A percentile compares a stretch with the other conserved stretches of the same genome.
Evolutionary conservation across 2,113 vertebrate species (phyloP).

Genomic region (Psittacula cyanocephala): DNA sequence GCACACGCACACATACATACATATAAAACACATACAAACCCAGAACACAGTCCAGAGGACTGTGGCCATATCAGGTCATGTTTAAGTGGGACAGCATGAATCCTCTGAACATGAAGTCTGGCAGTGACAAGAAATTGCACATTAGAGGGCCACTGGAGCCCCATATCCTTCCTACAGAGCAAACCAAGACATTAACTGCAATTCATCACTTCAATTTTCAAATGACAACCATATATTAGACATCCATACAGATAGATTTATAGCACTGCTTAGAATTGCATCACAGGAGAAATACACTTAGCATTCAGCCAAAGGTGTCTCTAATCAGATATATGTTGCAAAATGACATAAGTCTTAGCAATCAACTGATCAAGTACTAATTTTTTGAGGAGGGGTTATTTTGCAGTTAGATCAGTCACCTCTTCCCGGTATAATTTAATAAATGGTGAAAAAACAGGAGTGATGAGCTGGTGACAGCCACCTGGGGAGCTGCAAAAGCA

Average conservation of each 20-base stretch:
- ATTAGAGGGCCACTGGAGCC: not conserved
- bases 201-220: not conserved
- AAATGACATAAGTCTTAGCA: not conserved
- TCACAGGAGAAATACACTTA: not conserved
- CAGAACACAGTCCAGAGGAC: not conserved
- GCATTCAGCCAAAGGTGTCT: not conserved
- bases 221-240: not conserved
- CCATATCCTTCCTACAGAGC: not conserved
- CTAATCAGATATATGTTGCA: not conserved
- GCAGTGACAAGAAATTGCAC: not conserved
- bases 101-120: not conserved
- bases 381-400: not conserved
- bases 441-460: not conserved
- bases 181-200: not conserved
- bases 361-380: not conserved
- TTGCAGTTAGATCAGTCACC: not conserved
- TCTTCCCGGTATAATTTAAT: not conserved
- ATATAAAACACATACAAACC: not conserved
- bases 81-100: not conserved
- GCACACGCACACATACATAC: not conserved
- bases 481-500: not conserved
- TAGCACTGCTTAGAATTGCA: not conserved
- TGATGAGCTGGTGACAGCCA: not conserved
- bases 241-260: not conserved
- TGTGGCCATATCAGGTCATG: accelerated